phyloP scores from a whole-genome alignment of 2,888 invertebrate species.

The Syritta pipiens region DNA sequence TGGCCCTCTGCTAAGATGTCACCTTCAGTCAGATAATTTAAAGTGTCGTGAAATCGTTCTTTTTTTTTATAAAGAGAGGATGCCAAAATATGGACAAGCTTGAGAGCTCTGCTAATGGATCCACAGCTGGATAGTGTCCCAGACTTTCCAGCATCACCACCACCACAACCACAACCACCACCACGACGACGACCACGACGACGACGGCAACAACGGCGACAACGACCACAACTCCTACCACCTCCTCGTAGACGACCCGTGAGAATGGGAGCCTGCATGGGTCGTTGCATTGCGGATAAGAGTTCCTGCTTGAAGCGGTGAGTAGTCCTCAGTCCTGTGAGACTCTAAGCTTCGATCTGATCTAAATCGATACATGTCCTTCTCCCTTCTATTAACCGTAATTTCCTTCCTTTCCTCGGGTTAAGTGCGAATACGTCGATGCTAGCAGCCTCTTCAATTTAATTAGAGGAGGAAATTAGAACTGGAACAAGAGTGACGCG shows the following conservation, averaged over 20 bases:
- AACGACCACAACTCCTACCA: neutral
- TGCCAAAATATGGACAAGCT: conserved; percentile 58
- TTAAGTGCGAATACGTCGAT: conserved; percentile 6
- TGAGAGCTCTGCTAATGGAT: conserved; percentile 51
- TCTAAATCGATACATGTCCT: conserved; percentile 51
- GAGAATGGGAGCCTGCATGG: conserved; percentile 72
- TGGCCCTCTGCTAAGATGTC: conserved; percentile 19
- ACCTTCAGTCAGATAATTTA: neutral
- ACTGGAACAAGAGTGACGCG: conserved; percentile 47
- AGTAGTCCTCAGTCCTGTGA: conserved; percentile 37
- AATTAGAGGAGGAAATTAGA: conserved; percentile 38
- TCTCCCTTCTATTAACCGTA: neutral
- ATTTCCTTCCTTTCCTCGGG: neutral
- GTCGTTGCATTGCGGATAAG: conserved; percentile 71
- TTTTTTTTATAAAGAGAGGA: too few species aligned
- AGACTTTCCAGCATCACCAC: conserved; percentile 23
- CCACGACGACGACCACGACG: neutral
- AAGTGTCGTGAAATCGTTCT: too few species aligned
- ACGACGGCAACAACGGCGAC: neutral
- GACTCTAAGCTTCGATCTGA: conserved; percentile 17
- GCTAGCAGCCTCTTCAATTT: conserved; percentile 28
- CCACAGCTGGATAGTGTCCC: conserved; percentile 50
- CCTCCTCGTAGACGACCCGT: neutral
- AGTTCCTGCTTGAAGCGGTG: conserved; percentile 68
- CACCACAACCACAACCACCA: neutral